Conservation (phyloP, 2,888 invertebrate genomes). For the Brassicogethes aeneus region DNA sequence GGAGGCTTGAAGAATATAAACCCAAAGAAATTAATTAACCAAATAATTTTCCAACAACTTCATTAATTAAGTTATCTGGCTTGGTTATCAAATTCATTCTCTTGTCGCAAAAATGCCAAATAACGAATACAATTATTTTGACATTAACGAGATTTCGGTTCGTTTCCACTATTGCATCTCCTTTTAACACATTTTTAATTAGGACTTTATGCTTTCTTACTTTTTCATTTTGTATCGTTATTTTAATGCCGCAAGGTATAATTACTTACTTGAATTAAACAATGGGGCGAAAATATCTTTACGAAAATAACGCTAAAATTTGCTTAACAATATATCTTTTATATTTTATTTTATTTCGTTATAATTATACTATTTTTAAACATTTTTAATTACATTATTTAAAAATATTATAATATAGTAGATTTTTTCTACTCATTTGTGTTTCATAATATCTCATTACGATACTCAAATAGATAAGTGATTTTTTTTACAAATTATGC, state of each 20-base stretch:
- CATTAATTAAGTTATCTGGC: background rate
- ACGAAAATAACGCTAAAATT: too few species aligned
- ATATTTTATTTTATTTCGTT: too few species aligned
- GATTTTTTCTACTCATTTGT: too few species aligned
- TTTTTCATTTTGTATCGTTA: constrained; percentile 20
- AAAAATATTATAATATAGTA: too few species aligned
- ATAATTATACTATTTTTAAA: too few species aligned
- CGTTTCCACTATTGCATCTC: background rate
- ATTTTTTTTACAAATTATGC: too few species aligned
- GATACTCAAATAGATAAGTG: too few species aligned
- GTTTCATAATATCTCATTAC: too few species aligned
- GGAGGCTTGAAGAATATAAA: background rate
- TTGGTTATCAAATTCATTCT: constrained; percentile 2
- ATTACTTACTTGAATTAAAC: constrained; percentile 23
- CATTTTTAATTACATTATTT: too few species aligned
- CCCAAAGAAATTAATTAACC: background rate
- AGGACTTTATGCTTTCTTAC: background rate
- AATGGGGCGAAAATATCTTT: too few species aligned
- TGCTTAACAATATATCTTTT: too few species aligned
- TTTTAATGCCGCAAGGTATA: constrained; percentile 26
- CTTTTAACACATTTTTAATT: background rate
- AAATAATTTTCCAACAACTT: background rate
- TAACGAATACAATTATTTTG: background rate
- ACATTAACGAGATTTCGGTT: background rate
- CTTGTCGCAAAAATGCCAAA: background rate